Conservation (phyloP, 2,888 invertebrate genomes). For the Drosophila quinaria region DNA sequence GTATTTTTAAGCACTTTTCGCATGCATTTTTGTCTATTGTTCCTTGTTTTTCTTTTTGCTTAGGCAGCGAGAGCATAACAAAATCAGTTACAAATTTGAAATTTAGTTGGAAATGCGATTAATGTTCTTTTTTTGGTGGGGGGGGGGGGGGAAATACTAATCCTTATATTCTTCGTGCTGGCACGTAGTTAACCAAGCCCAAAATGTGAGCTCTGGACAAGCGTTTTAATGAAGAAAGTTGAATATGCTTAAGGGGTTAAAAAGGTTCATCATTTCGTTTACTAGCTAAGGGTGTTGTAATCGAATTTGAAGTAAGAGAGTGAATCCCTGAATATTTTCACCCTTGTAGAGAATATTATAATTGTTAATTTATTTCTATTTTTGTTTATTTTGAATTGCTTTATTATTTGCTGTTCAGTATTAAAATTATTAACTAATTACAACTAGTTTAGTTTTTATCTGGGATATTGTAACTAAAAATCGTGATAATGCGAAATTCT, state of each 20-base stretch:
- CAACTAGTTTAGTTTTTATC: neutral
- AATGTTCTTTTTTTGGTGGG: slow-evolving; percentile 20
- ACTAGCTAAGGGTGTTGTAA: neutral
- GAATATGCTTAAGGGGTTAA: slow-evolving; percentile 1
- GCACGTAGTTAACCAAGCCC: slow-evolving; percentile 51
- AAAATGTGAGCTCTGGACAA: neutral
- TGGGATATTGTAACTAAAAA: slow-evolving; percentile 7
- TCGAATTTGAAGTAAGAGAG: neutral
- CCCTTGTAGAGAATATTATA: neutral
- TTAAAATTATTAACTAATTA: no score
- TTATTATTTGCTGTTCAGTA: neutral
- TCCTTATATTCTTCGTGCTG: slow-evolving; percentile 37
- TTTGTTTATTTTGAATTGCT: neutral
- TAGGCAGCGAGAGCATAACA: slow-evolving; percentile 11
- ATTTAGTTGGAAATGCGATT: slow-evolving; percentile 32
- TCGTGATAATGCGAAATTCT: slow-evolving; percentile 7
- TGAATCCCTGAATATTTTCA: neutral
- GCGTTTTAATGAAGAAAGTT: slow-evolving; percentile 17
- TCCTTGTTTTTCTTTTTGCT: slow-evolving; percentile 51
- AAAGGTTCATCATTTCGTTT: neutral
- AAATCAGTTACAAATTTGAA: slow-evolving; percentile 40
- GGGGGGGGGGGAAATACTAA: slow-evolving; percentile 29
- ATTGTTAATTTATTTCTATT: neutral
- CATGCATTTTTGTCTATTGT: slow-evolving; percentile 11
- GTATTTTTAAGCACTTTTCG: slow-evolving; percentile 20